These are phyloP conservation scores for Caretta caretta DNA, from an alignment of 2,113 vertebrate genomes.

Conservation along the genomic window DNA sequence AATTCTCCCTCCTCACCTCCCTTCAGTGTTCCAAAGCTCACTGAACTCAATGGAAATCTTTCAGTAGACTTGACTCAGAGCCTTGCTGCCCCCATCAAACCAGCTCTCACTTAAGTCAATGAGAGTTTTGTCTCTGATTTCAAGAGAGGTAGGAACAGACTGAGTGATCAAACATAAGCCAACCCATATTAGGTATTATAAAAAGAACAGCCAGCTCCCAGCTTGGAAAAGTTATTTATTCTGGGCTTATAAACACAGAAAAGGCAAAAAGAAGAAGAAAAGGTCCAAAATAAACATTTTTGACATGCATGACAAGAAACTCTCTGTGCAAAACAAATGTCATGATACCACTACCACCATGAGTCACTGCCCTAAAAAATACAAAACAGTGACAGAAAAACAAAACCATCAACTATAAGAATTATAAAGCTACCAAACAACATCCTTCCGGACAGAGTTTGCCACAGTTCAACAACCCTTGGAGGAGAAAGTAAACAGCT, in stretches of 20 bases:
- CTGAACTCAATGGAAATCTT: not conserved
- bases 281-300: not conserved
- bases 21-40: not conserved
- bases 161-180: not conserved
- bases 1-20: not conserved
- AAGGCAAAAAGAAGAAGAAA: not conserved
- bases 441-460: not conserved
- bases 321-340: not conserved
- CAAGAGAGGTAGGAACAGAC: not conserved
- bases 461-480: not conserved
- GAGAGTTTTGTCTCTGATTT: not conserved
- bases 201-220: not conserved
- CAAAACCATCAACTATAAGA: not conserved
- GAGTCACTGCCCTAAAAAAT: not conserved
- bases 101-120: not conserved
- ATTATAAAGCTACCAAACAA: not conserved
- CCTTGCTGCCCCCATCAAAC: not conserved
- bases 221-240: not conserved
- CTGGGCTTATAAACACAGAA: not conserved
- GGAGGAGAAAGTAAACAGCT: not conserved
- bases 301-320: not conserved
- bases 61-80: not conserved
- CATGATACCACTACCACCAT: not conserved
- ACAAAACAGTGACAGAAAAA: not conserved
- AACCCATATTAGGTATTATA: not conserved